Conservation (phyloP, 2,113 vertebrate genomes). For the Dromas ardeola region DNA sequence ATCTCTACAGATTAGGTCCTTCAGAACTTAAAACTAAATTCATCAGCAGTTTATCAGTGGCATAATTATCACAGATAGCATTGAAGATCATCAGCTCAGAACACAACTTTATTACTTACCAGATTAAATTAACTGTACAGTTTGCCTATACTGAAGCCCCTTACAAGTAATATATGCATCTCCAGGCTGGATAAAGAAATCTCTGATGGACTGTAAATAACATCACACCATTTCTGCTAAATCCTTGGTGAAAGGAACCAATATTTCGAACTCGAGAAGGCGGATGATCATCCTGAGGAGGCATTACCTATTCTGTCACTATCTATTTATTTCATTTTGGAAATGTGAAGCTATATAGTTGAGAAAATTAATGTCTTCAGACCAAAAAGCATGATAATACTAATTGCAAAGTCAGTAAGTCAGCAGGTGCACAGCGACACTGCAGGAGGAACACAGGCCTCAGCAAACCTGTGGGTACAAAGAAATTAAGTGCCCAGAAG, state of each 20-base stretch:
- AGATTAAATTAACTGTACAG: background rate
- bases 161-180: background rate
- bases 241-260: background rate
- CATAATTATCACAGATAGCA: background rate
- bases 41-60: background rate
- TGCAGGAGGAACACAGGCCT: background rate
- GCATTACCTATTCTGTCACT: background rate
- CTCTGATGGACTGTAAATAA: background rate
- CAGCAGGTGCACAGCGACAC: background rate
- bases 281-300: background rate
- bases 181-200: accelerated
- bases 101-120: background rate
- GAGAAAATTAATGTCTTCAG: background rate
- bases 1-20: background rate
- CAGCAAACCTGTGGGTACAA: background rate
- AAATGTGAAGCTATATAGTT: background rate
- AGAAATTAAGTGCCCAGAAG: background rate
- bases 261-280: background rate
- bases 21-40: background rate
- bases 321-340: background rate
- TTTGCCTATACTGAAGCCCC: background rate
- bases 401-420: background rate
- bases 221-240: background rate
- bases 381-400: background rate
- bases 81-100: accelerated